Evolutionary conservation across 2,113 vertebrate species (phyloP).

Genomic region (Trogon melanurus): DNA sequence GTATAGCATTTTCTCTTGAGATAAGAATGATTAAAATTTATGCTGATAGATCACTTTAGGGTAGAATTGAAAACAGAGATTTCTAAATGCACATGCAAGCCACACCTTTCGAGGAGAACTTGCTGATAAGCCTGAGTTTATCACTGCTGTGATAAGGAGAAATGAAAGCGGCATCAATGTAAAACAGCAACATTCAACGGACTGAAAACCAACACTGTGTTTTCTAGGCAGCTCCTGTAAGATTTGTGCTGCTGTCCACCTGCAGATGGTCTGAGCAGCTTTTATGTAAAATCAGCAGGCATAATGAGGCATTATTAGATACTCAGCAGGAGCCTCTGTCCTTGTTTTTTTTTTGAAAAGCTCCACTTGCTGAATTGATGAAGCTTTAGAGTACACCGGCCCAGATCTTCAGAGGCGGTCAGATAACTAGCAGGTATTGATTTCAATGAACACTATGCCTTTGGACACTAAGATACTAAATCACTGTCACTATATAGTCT

Average conservation of each 20-base stretch:
- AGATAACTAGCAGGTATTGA: constrained; percentile 27
- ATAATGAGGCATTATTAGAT: constrained; percentile 40
- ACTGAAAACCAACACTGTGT: neutral
- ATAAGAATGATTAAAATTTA: constrained; percentile 64
- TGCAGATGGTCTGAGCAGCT: constrained; percentile 28
- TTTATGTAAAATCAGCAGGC: constrained; percentile 36
- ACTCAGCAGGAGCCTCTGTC: neutral
- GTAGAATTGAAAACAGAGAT: constrained; percentile 1
- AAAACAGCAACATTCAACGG: neutral
- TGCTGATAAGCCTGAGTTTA: constrained; percentile 28
- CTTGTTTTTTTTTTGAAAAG: neutral
- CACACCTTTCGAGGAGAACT: constrained; percentile 5
- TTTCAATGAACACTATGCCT: neutral
- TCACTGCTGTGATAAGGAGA: neutral
- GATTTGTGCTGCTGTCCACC: neutral
- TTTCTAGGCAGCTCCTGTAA: neutral
- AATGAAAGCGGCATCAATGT: accelerated
- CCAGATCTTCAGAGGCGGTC: neutral
- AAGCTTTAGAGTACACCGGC: neutral
- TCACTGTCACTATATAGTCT: neutral
- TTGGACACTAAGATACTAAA: neutral
- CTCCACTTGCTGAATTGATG: neutral
- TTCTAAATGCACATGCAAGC: constrained; percentile 31
- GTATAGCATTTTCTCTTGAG: constrained; percentile 53
- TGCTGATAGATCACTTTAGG: constrained; percentile 37